Percentiles rank a stretch among this genome's conserved stretches.
These are phyloP conservation scores for Meloe dianella DNA, from an alignment of 2,888 invertebrate species.

Conservation along the genomic window DNA sequence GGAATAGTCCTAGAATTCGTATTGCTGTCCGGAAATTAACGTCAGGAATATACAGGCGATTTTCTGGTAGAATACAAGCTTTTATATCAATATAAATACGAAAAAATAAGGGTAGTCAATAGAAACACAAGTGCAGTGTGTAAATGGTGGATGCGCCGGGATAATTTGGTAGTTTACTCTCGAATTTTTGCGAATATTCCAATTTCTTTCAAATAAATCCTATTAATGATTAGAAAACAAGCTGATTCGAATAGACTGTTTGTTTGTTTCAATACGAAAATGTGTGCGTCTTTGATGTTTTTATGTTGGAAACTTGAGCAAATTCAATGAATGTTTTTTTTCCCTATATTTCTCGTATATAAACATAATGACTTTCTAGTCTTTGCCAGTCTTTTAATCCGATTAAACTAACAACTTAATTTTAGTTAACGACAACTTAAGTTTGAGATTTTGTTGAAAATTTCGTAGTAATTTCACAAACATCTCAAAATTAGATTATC, in stretches of 20 bases:
- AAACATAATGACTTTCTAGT: background rate
- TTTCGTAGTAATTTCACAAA: background rate
- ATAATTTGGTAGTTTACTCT: background rate
- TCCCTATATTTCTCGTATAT: background rate
- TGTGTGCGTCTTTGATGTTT: background rate
- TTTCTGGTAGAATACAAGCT: too few relatives aligned
- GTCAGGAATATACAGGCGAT: background rate
- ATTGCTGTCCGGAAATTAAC: conserved; percentile 2
- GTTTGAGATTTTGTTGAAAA: background rate
- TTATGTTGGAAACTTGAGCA: background rate
- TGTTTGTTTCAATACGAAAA: background rate
- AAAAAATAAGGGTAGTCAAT: too few relatives aligned
- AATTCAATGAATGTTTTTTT: too few relatives aligned
- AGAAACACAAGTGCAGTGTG: too few relatives aligned
- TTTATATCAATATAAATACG: too few relatives aligned
- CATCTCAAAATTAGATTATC: background rate
- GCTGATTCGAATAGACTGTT: background rate
- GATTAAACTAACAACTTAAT: conserved; percentile 1
- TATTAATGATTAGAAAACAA: background rate
- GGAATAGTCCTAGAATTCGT: background rate
- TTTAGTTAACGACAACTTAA: background rate
- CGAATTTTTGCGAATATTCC: too few relatives aligned
- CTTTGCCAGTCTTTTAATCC: background rate
- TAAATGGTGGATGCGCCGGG: conserved; percentile 4
- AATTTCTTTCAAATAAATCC: background rate